Conservation (phyloP, 2,797 vertebrate species). For the Semaprochilodus insignis region DNA sequence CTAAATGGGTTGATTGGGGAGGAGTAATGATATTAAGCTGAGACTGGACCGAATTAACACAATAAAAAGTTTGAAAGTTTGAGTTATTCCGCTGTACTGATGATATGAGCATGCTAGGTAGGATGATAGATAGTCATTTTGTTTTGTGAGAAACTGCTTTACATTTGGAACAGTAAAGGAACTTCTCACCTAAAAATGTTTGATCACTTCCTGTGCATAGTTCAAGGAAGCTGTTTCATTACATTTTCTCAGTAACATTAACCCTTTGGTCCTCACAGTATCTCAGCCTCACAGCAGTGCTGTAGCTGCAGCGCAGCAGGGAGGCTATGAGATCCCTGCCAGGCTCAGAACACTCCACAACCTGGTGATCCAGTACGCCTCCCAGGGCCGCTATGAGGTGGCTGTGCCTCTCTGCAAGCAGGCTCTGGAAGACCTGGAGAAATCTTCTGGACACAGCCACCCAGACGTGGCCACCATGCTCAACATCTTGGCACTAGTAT, state of each 20-base stretch:
- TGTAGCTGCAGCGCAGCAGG: conserved; percentile 82
- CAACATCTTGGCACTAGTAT: conserved; percentile 89
- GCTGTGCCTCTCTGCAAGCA: conserved; percentile 90
- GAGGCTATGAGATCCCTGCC: conserved; percentile 89
- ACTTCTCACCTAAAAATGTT: no score
- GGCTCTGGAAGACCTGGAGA: conserved; percentile 90
- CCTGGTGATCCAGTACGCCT: conserved; percentile 90
- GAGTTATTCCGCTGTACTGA: no score
- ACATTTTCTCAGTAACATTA: neutral
- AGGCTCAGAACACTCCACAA: conserved; percentile 89
- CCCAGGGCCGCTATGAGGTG: conserved; percentile 90
- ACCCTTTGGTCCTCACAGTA: conserved; percentile 63
- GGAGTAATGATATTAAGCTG: no score
- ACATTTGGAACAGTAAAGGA: no score
- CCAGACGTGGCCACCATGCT: conserved; percentile 92
- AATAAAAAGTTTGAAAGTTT: no score
- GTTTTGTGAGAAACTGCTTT: no score
- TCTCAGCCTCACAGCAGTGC: conserved; percentile 74
- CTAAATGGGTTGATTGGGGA: no score
- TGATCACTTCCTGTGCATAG: no score
- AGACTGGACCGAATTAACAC: no score
- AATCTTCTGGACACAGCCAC: conserved; percentile 89
- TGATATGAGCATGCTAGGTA: no score
- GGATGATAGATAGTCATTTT: no score
- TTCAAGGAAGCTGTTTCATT: neutral